phyloP scores from a whole-genome alignment of 2,113 vertebrate species.

The Semicossyphus pulcher region DNA sequence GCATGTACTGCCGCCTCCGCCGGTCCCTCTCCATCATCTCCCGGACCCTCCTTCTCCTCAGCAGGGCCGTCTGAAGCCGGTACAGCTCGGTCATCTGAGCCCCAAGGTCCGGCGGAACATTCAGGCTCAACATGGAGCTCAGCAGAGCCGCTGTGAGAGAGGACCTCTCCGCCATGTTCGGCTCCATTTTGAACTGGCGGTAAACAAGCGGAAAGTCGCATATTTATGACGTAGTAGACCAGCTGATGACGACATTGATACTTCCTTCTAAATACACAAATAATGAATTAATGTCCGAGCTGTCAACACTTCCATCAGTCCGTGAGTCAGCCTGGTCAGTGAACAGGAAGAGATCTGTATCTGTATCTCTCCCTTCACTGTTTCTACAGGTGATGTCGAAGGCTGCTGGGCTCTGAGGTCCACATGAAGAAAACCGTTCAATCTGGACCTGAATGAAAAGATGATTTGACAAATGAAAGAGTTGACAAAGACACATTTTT shows the following conservation, averaged over 20 bases:
- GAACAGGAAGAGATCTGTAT: no score
- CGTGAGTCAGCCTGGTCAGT: no score
- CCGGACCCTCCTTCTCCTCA: conserved; percentile 42
- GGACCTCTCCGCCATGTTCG: background rate
- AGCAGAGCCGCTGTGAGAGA: background rate
- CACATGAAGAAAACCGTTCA: no score
- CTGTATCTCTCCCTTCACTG: no score
- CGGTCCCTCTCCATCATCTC: conserved; percentile 40
- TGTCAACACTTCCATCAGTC: no score
- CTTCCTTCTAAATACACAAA: no score
- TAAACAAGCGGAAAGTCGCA: background rate
- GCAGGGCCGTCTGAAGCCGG: conserved; percentile 15
- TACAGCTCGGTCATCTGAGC: conserved; percentile 5
- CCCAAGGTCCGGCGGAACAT: background rate
- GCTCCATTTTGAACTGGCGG: conserved; percentile 4
- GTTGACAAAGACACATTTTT: no score
- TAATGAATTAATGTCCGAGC: no score
- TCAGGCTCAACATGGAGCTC: background rate
- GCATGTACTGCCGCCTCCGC: conserved; percentile 46
- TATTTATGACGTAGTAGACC: background rate
- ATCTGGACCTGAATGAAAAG: no score
- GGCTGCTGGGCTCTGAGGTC: no score
- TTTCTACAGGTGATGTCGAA: no score
- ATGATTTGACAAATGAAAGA: no score
- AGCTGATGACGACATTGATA: background rate